These are phyloP conservation scores for Pseudochirops corinnae DNA, from an alignment of 2,797 vertebrate species.

Conservation along the genomic window DNA sequence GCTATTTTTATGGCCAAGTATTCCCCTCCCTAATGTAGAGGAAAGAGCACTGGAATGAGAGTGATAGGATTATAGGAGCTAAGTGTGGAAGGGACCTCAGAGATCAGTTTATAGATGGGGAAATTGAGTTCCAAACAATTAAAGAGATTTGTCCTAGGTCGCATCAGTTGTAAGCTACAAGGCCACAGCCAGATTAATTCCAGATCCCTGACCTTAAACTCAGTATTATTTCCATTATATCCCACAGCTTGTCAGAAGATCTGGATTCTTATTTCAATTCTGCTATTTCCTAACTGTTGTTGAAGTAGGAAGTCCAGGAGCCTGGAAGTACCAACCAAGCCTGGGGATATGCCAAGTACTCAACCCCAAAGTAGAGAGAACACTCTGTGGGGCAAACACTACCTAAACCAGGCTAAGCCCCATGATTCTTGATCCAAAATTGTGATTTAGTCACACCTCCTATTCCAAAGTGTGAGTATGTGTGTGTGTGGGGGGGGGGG, in stretches of 20 bases:
- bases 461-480: not conserved
- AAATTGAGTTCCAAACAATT: not conserved
- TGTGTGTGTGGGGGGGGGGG: accelerated
- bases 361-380: not conserved
- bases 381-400: not conserved
- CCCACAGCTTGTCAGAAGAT: not conserved
- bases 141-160: not conserved
- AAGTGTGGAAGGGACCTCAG: not conserved
- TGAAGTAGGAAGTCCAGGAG: not conserved
- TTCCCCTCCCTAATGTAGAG: not conserved
- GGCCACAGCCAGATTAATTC: not conserved
- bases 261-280: not conserved
- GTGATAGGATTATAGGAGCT: not conserved
- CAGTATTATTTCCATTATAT: not conserved
- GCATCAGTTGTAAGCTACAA: not conserved
- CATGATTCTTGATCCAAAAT: not conserved
- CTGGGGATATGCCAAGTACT: not conserved
- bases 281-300: not conserved
- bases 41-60: not conserved
- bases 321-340: not conserved
- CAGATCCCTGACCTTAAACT: not conserved
- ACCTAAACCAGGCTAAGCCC: not conserved
- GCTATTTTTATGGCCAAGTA: not conserved
- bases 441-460: not conserved
- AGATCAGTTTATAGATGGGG: not conserved